These are phyloP conservation scores for Brachyalestes nurse DNA, from an alignment of 2,797 vertebrate genomes.

Conservation along the genomic window DNA sequence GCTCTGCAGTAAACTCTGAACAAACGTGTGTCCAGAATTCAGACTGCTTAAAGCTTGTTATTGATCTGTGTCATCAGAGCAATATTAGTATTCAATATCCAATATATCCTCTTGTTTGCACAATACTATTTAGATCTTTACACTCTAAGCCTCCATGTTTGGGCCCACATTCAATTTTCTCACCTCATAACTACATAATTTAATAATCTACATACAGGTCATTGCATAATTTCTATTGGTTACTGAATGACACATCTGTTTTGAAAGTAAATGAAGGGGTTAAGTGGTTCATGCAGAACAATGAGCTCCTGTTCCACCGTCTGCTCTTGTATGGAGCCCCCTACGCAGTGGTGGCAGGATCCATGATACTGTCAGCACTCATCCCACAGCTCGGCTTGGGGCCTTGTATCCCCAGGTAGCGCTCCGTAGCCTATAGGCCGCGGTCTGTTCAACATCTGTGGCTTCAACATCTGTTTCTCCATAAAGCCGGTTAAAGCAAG, in stretches of 20 bases:
- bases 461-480: constrained; percentile 15
- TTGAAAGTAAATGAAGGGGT: background rate
- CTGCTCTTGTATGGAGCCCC: constrained; percentile 1
- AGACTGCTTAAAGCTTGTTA: no score
- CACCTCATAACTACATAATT: background rate
- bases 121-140: no score
- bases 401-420: constrained; percentile 6
- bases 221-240: background rate
- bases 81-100: no score
- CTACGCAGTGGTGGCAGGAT: background rate
- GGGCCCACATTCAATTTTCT: background rate
- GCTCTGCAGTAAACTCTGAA: no score
- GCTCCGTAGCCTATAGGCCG: background rate
- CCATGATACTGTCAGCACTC: constrained; percentile 22
- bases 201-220: background rate
- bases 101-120: no score
- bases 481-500: constrained; percentile 26
- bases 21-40: no score
- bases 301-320: background rate
- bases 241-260: background rate
- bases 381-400: background rate
- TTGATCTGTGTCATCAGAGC: no score
- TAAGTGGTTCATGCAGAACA: background rate
- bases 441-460: constrained; percentile 13
- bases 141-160: background rate